These are phyloP conservation scores for Picus viridis DNA, from an alignment of 2,797 vertebrate species.

Conservation along the genomic window DNA sequence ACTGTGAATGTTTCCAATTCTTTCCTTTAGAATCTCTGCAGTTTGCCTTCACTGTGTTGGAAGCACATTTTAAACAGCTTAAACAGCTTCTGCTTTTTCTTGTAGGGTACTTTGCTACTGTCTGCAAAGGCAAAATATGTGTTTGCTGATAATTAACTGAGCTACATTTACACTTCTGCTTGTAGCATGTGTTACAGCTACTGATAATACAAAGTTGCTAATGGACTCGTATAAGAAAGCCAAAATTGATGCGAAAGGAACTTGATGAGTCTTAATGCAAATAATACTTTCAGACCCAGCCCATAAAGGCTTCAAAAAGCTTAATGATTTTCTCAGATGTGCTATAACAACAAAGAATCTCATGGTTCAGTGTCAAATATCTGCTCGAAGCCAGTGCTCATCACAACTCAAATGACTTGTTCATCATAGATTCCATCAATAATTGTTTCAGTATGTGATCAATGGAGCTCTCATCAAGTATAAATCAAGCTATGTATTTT, in stretches of 20 bases:
- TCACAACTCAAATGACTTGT: constrained; percentile 50
- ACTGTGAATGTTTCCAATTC: background rate
- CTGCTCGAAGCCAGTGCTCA: constrained; percentile 52
- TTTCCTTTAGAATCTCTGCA: background rate
- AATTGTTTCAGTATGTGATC: constrained; percentile 63
- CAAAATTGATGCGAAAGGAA: constrained; percentile 2
- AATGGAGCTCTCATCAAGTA: constrained; percentile 23
- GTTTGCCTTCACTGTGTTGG: background rate
- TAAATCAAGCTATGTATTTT: constrained; percentile 44
- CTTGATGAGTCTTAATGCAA: constrained; percentile 36
- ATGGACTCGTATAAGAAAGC: background rate
- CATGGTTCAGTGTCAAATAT: constrained; percentile 57
- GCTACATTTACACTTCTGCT: background rate
- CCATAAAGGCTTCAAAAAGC: constrained; percentile 31
- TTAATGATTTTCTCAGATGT: constrained; percentile 67
- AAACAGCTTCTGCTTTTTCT: background rate
- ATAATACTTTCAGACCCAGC: background rate
- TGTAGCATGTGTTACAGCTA: background rate
- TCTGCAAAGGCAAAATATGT: background rate
- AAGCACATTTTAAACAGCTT: background rate
- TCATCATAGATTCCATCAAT: constrained; percentile 64
- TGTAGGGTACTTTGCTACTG: background rate
- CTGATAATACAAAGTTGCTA: background rate
- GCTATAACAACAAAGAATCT: constrained; percentile 61
- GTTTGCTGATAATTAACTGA: background rate